Conservation (phyloP, 2,888 invertebrate species). For the Chymomyza procnemis region DNA sequence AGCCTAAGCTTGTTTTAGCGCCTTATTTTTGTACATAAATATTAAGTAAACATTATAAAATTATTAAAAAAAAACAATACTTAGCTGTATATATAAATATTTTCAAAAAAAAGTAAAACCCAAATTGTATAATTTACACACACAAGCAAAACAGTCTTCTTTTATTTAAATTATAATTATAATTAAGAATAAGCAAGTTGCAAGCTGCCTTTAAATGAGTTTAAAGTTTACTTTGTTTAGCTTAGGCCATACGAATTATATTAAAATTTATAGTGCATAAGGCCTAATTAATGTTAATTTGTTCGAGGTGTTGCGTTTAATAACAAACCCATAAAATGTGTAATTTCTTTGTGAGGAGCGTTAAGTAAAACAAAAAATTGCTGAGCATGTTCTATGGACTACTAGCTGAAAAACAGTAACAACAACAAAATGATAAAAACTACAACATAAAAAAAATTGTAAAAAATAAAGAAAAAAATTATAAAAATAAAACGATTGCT, state of each 20-base stretch:
- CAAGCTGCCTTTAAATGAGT: slow-evolving; percentile 3
- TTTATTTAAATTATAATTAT: background rate
- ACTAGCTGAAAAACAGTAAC: slow-evolving; percentile 49
- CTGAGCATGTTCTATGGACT: slow-evolving; percentile 51
- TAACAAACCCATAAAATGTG: background rate
- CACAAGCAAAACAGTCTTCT: background rate
- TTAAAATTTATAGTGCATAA: background rate
- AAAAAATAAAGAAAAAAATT: slow-evolving; percentile 50
- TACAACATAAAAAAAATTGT: slow-evolving; percentile 52
- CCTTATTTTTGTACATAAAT: slow-evolving; percentile 34
- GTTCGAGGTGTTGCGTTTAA: background rate
- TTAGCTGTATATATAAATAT: slow-evolving; percentile 22
- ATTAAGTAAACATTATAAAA: slow-evolving; percentile 15
- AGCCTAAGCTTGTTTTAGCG: slow-evolving; percentile 19
- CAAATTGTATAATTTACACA: background rate
- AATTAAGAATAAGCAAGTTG: background rate
- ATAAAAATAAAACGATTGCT: background rate
- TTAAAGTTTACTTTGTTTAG: slow-evolving; percentile 31
- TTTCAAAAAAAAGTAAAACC: too few species aligned
- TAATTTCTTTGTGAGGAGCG: slow-evolving; percentile 32
- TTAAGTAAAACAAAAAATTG: slow-evolving; percentile 40
- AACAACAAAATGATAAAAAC: slow-evolving; percentile 32
- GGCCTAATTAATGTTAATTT: background rate
- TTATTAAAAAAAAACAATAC: slow-evolving; percentile 6
- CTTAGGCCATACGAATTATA: slow-evolving; percentile 39